Evolutionary conservation across 2,113 vertebrate genomes (phyloP), one percentile per base, ranked within the genome.

Genomic region (Capreolus pygargus): DNA sequence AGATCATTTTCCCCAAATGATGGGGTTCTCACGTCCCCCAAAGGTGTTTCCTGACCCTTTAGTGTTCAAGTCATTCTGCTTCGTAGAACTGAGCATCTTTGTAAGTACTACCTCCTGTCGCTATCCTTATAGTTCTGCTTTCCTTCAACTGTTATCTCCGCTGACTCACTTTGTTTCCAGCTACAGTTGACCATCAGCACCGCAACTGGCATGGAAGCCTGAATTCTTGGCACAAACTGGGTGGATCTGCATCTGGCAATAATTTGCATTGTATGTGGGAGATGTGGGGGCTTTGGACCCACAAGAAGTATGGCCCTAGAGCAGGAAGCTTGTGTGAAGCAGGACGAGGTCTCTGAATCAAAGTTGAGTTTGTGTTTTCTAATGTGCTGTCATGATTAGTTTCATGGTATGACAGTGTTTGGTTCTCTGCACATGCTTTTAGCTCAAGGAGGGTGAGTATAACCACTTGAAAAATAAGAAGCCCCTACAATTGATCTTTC

Each of bases 151-250:
- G 64, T 86, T 33, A 23, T 25, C 21, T 5, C 10, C 1, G 1
- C 67, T 52, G 43, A 50, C 13, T 2, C 5, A 5, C 25, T 30
- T 6, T 39, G 92, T 17, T 57, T 47, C 25, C 3, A 0, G 23
- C 7, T 9, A 13, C 23, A 39, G 43, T 0, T 30, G 21, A 50
- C 11, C 4, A 9, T 28, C 21, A 50, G 30, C 15, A 2, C 19
- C 7, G 4, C 0, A 5, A 4, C 47, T 1, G 1, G 21, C 45
- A 33, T 0, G 16, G 17, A n/a, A 70, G 45, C 25, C 54, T 1
- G 58, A 19, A 52, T 30, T 4, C 36, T 67, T 21, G 27, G 39
- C 47, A 6, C 4, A 52, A 16, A 16, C 7, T 45, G 50, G 36
- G 3, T 0, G n/a, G 7, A 10, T 36, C 0, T 28, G 74, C 36